A percentile compares a stretch with the other conserved stretches of the same genome.
These are phyloP conservation scores for Harpagifer antarcticus DNA, from an alignment of 2,797 vertebrate species.

Conservation along the genomic window DNA sequence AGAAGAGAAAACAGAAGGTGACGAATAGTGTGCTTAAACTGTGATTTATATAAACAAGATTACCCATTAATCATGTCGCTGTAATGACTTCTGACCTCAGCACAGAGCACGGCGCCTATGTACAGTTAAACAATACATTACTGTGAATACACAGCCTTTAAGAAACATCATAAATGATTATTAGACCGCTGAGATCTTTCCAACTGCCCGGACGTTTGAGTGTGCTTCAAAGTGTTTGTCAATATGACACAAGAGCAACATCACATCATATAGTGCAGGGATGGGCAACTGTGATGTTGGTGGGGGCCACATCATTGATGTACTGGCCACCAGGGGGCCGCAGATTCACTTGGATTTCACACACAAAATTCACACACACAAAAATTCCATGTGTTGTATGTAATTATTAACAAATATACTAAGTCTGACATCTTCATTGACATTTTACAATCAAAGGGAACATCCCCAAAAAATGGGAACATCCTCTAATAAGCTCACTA, in stretches of 20 bases:
- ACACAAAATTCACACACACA: no score
- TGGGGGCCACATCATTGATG: no score
- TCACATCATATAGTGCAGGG: no score
- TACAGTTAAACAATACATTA: conserved; percentile 57
- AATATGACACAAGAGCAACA: conserved; percentile 15
- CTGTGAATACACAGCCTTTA: conserved; percentile 37
- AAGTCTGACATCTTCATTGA: no score
- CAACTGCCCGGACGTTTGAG: conserved; percentile 23
- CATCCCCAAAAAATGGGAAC: no score
- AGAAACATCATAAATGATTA: conserved; percentile 57
- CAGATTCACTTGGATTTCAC: no score
- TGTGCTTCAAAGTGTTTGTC: conserved; percentile 6
- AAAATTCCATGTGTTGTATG: no score
- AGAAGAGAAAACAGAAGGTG: conserved; percentile 76
- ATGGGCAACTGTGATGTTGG: no score
- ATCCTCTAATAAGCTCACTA: no score
- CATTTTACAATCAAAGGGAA: no score
- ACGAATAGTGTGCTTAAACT: conserved; percentile 71
- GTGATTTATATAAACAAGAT: conserved; percentile 78
- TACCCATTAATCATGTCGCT: conserved; percentile 73
- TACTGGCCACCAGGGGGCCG: no score
- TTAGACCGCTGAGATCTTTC: conserved; percentile 27
- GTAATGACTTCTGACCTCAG: conserved; percentile 72
- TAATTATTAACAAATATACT: no score
- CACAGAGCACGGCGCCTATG: conserved; percentile 27